A percentile compares a stretch with the other conserved stretches of the same genome.
Conservation (phyloP, 2,888 invertebrate species). For the Andrena bucephala region DNA sequence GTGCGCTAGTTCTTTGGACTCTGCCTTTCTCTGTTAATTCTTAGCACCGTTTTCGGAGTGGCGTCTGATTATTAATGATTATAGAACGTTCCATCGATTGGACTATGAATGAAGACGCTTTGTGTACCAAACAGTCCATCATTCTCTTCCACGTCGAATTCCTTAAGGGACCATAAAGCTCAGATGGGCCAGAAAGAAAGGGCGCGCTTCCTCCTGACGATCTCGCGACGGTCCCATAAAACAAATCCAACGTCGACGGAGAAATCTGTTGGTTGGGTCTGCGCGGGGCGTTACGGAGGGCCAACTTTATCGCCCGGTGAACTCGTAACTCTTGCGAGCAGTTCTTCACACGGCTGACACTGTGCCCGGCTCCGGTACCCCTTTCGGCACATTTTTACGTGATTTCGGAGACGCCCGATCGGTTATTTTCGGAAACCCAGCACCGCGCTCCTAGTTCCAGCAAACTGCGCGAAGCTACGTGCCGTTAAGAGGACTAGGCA, state of each 20-base stretch:
- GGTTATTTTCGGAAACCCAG: conserved; percentile 68
- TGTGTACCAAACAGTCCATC: conserved; percentile 53
- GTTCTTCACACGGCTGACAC: conserved; percentile 67
- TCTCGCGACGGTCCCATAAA: conserved; percentile 76
- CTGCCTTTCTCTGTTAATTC: no score
- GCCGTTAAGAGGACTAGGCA: not conserved
- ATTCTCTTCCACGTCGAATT: conserved; percentile 75
- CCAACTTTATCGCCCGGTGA: conserved; percentile 82
- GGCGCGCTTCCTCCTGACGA: conserved; percentile 74
- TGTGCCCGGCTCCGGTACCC: conserved; percentile 39
- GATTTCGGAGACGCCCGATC: conserved; percentile 66
- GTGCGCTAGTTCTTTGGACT: not conserved
- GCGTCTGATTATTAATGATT: not conserved
- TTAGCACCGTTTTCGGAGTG: no score
- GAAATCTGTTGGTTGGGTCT: conserved; percentile 78
- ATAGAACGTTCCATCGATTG: not conserved
- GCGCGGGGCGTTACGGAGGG: conserved; percentile 76
- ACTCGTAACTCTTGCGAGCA: conserved; percentile 82
- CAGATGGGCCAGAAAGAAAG: conserved; percentile 81
- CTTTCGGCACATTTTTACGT: conserved; percentile 62
- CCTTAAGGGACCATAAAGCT: conserved; percentile 81
- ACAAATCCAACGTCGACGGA: conserved; percentile 82
- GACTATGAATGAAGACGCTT: not conserved
- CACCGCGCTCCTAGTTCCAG: not conserved
- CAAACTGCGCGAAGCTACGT: not conserved